phyloP scores from a whole-genome alignment of 2,888 invertebrate species.

The Clepsis dumicolana region DNA sequence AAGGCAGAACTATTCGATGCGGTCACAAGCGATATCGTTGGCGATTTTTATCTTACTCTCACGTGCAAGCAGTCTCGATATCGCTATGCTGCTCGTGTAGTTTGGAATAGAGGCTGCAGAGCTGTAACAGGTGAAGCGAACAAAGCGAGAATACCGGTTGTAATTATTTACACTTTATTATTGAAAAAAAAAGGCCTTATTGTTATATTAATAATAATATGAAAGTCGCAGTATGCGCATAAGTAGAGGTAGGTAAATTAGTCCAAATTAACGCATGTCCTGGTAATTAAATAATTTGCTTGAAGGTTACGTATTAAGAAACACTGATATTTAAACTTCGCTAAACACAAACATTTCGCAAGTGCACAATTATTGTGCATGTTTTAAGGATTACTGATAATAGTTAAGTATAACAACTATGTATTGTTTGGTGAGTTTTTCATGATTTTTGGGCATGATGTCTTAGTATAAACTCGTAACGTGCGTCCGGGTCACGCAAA shows the following conservation, averaged over 20 bases:
- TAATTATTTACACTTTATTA: neutral
- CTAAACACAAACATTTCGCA: neutral
- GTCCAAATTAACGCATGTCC: neutral
- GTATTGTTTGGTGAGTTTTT: too few relatives aligned
- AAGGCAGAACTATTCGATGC: neutral
- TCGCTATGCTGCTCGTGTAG: neutral
- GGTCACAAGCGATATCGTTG: neutral
- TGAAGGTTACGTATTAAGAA: neutral
- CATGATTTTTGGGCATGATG: constrained; percentile 4
- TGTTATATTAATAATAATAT: neutral
- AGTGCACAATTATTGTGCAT: neutral
- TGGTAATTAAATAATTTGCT: too few relatives aligned
- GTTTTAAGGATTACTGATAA: neutral
- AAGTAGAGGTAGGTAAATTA: too few relatives aligned
- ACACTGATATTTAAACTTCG: neutral
- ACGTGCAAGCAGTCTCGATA: neutral
- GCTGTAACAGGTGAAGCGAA: neutral
- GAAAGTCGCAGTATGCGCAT: neutral
- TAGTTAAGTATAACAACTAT: too few relatives aligned
- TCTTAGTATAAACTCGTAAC: constrained; percentile 40
- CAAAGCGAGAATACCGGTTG: neutral
- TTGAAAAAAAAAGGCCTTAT: neutral
- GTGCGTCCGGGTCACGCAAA: constrained; percentile 33
- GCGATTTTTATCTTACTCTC: neutral
- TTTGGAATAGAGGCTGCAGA: neutral